Conservation (phyloP, 1,140 invertebrate genomes). For the Nephila pilipes region DNA sequence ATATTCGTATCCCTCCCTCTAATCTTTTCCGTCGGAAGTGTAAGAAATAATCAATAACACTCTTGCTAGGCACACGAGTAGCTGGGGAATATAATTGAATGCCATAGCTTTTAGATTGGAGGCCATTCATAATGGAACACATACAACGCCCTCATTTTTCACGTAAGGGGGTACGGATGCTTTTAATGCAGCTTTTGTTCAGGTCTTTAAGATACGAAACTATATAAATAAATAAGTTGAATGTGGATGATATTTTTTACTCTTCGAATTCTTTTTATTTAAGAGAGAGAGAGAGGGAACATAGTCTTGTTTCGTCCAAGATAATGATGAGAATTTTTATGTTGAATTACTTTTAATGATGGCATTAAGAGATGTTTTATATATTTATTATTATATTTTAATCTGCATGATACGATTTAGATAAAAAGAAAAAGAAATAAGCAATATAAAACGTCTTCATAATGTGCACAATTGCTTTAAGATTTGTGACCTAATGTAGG, state of each 20-base stretch:
- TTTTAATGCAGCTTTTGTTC: constrained; percentile 12
- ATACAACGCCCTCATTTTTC: not conserved
- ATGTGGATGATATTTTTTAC: not conserved
- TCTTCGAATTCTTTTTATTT: not conserved
- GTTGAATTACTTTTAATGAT: not conserved
- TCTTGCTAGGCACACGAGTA: not conserved
- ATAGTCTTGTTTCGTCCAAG: not conserved
- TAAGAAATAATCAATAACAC: constrained; percentile 1
- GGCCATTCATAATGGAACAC: not conserved
- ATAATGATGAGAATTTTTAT: not conserved
- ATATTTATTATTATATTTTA: not conserved
- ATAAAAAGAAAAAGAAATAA: not conserved
- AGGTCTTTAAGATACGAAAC: not conserved
- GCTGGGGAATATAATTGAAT: not conserved
- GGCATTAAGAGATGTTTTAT: not conserved
- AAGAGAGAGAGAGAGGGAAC: not conserved
- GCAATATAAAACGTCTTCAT: not conserved
- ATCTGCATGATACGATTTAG: too few species aligned
- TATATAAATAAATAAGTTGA: not conserved
- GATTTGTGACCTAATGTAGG: too few species aligned
- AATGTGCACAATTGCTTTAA: too few species aligned
- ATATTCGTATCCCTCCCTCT: too few species aligned
- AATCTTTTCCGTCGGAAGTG: not conserved
- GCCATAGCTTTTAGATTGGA: not conserved
- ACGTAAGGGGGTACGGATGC: not conserved